phyloP scores from a whole-genome alignment of 2,113 vertebrate species.

The Eretmochelys imbricata region DNA sequence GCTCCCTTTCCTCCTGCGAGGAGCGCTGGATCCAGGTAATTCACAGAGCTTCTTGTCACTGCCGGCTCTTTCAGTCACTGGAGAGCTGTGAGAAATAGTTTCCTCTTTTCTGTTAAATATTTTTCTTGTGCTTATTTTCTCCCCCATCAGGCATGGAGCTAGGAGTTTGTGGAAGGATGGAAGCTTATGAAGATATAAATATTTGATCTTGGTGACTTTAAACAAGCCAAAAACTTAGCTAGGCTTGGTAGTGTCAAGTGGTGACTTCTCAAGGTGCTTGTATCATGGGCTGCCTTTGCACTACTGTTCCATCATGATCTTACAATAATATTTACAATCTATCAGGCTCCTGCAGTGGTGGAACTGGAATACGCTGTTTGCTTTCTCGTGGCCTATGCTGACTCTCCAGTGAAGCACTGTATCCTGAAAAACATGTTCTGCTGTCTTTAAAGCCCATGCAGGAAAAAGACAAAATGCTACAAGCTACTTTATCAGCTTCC shows the following conservation, averaged over 20 bases:
- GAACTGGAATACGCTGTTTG: background rate
- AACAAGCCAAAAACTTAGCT: background rate
- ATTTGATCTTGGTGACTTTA: background rate
- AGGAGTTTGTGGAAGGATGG: background rate
- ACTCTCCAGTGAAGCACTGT: background rate
- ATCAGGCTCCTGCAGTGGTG: background rate
- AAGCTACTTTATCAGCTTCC: constrained; percentile 36
- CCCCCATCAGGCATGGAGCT: background rate
- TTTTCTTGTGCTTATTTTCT: background rate
- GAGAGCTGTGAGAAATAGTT: background rate
- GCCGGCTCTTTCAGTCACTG: background rate
- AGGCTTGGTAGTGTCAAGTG: fast-evolving
- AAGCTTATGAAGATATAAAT: background rate
- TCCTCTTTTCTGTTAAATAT: background rate
- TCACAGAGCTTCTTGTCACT: background rate
- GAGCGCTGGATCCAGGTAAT: background rate
- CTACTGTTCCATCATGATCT: fast-evolving
- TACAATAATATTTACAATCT: background rate
- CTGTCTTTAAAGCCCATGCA: background rate
- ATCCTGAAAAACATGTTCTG: background rate
- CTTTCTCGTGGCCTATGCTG: background rate
- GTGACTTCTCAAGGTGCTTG: background rate
- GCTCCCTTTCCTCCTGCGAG: background rate
- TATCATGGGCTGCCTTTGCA: background rate
- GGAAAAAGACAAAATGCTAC: constrained; percentile 31